Conservation (phyloP, 2,888 invertebrate species). For the Lissocephala sabroskyi region DNA sequence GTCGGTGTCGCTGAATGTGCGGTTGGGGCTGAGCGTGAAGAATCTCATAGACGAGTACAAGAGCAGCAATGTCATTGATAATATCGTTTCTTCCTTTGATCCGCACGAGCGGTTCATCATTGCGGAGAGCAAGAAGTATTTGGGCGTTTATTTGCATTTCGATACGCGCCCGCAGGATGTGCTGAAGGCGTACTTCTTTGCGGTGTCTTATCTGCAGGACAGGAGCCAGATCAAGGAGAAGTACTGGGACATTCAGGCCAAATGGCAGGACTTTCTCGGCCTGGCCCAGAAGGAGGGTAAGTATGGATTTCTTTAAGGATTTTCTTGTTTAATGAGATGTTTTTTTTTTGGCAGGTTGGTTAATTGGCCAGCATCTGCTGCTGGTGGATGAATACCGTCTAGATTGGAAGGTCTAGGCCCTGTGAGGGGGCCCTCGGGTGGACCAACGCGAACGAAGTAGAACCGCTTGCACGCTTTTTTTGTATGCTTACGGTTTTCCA, state of each 20-base stretch:
- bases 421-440: neutral
- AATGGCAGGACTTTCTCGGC: slow-evolving; percentile 73
- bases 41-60: slow-evolving; percentile 70
- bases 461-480: slow-evolving; percentile 5
- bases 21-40: slow-evolving; percentile 69
- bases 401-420: slow-evolving; percentile 69
- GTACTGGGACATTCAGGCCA: slow-evolving; percentile 73
- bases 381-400: slow-evolving; percentile 77
- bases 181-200: slow-evolving; percentile 72
- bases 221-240: slow-evolving; percentile 72
- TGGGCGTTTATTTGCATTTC: slow-evolving; percentile 72
- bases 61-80: slow-evolving; percentile 68
- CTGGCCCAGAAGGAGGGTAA: slow-evolving; percentile 72
- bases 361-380: slow-evolving; percentile 75
- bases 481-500: slow-evolving; percentile 27
- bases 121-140: slow-evolving; percentile 68
- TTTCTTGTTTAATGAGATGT: neutral
- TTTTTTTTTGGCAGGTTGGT: slow-evolving; percentile 75
- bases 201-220: slow-evolving; percentile 72
- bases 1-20: slow-evolving; percentile 70
- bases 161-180: slow-evolving; percentile 71
- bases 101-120: slow-evolving; percentile 72
- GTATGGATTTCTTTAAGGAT: neutral
- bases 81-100: slow-evolving; percentile 72
- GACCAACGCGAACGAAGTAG: neutral